Percentiles rank a stretch among this genome's conserved stretches.
Evolutionary conservation across 92 coral and sea anemone species (phyloP).

Genomic region (Nematostella vectensis): DNA sequence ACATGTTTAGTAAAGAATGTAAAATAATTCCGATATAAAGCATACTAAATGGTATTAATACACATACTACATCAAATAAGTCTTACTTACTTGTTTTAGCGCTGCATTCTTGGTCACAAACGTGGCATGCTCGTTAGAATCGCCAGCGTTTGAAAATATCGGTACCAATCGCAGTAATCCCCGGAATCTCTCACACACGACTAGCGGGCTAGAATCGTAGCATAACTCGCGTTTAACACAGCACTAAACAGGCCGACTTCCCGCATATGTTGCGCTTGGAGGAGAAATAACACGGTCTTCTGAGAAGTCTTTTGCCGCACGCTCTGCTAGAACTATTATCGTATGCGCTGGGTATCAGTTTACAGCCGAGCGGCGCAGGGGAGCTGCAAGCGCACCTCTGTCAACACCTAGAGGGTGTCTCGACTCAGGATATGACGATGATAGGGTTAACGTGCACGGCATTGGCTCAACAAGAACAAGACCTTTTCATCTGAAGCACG

Average conservation of each 20-base stretch:
- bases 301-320: not conserved
- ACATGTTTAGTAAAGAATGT: conserved; percentile 29
- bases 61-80: not conserved
- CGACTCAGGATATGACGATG: conserved; percentile 1
- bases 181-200: not conserved
- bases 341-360: conserved; percentile 15
- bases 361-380: conserved; percentile 38
- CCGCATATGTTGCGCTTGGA: not conserved
- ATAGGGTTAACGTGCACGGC: not conserved
- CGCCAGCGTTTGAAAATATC: not conserved
- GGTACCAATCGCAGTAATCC: not conserved
- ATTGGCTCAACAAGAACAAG: not conserved
- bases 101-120: conserved; percentile 23
- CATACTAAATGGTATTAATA: not conserved
- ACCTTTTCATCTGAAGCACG: not conserved
- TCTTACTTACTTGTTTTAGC: conserved; percentile 12
- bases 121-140: conserved; percentile 10
- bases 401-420: conserved; percentile 2
- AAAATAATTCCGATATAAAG: not conserved
- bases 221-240: too few species aligned
- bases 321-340: conserved; percentile 34
- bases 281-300: not conserved
- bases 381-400: conserved; percentile 14
- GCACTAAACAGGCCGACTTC: not conserved
- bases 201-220: too few species aligned